A percentile compares a stretch with the other conserved stretches of the same genome.
phyloP scores from a whole-genome alignment of 2,888 invertebrate genomes.

The Dynastes tityus region DNA sequence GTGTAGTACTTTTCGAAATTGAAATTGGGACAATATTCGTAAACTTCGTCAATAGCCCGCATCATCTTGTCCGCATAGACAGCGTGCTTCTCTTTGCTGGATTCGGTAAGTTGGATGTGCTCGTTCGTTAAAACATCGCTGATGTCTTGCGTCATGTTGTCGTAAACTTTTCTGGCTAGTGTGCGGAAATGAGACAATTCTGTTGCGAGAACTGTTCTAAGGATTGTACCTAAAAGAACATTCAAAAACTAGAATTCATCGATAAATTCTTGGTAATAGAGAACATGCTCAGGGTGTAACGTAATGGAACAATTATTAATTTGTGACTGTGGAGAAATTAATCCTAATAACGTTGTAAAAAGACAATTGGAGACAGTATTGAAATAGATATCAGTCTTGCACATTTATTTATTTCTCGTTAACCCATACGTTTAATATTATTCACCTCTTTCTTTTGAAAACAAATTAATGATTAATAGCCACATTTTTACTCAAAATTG shows the following conservation, averaged over 20 bases:
- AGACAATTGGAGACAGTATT: too few species aligned
- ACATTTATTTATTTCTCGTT: too few species aligned
- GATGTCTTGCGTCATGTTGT: constrained; percentile 68
- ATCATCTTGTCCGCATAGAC: constrained; percentile 64
- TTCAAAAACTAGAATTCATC: not conserved
- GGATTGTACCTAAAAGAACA: constrained; percentile 56
- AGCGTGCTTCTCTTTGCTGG: constrained; percentile 62
- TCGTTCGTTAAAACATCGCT: constrained; percentile 68
- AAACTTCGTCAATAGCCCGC: constrained; percentile 65
- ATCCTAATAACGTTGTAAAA: too few species aligned
- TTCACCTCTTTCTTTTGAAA: too few species aligned
- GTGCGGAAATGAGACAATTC: constrained; percentile 65
- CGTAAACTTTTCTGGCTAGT: constrained; percentile 66
- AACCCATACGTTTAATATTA: too few species aligned
- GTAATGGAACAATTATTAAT: too few species aligned
- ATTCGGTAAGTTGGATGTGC: constrained; percentile 65
- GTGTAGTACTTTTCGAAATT: constrained; percentile 65
- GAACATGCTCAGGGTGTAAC: too few species aligned
- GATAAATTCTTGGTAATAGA: too few species aligned
- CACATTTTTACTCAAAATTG: too few species aligned
- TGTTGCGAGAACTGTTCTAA: constrained; percentile 64
- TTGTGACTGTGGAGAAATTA: too few species aligned
- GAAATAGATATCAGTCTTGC: too few species aligned
- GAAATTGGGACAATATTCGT: constrained; percentile 64
- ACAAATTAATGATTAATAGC: too few species aligned